phyloP scores from a whole-genome alignment of 2,113 vertebrate genomes.

The Bostrychus sinensis region DNA sequence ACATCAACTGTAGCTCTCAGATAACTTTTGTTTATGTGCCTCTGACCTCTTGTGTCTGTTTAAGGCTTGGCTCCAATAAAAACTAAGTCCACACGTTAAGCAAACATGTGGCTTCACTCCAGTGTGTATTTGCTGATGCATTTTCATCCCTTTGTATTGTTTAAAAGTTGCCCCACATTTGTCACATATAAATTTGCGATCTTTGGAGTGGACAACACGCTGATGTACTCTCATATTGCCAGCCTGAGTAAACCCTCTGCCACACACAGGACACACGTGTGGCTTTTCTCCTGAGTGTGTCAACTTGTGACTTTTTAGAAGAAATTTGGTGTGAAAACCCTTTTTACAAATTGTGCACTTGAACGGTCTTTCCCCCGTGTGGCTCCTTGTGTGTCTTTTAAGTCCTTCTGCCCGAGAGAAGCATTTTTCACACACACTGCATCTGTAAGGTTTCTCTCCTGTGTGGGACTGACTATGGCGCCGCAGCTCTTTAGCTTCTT shows the following conservation, averaged over 20 bases:
- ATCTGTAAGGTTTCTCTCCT: slow-evolving; percentile 70
- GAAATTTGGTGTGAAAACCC: slow-evolving; percentile 62
- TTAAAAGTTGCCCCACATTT: background rate
- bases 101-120: too few species aligned
- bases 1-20: too few species aligned
- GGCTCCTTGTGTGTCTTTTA: slow-evolving; percentile 68
- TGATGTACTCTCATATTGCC: slow-evolving; percentile 74
- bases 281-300: slow-evolving; percentile 71
- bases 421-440: slow-evolving; percentile 59
- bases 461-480: slow-evolving; percentile 65
- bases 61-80: too few species aligned
- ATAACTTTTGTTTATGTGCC: too few species aligned
- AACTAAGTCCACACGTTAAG: too few species aligned
- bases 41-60: too few species aligned
- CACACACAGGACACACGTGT: slow-evolving; percentile 67
- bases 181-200: background rate
- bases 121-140: background rate
- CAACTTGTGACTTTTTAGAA: slow-evolving; percentile 38
- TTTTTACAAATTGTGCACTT: slow-evolving; percentile 59
- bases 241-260: slow-evolving; percentile 70
- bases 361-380: slow-evolving; percentile 64
- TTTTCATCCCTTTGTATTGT: too few species aligned
- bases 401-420: slow-evolving; percentile 70
- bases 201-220: slow-evolving; percentile 57
- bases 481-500: slow-evolving; percentile 54